Evolutionary conservation across 2,888 invertebrate genomes (phyloP).

Genomic region (Tetropium fuscum): DNA sequence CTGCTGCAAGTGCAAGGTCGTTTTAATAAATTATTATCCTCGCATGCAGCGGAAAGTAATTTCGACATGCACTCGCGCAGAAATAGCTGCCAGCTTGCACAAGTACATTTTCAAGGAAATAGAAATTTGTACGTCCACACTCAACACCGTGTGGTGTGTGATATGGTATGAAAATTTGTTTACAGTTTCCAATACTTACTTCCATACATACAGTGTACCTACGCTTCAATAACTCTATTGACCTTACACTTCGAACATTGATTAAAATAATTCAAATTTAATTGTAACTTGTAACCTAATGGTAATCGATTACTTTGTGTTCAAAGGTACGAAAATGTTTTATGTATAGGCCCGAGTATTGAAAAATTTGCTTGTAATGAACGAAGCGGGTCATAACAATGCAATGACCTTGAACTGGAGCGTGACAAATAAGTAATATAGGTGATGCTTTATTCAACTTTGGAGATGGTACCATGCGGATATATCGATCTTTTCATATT

Average conservation of each 20-base stretch:
- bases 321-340: neutral
- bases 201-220: neutral
- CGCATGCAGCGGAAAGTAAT: constrained; percentile 28
- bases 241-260: constrained; percentile 2
- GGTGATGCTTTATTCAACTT: neutral
- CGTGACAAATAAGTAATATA: neutral
- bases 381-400: no score
- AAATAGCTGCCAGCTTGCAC: neutral
- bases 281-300: neutral
- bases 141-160: no score
- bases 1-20: constrained; percentile 49
- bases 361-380: no score
- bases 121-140: no score
- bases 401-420: no score
- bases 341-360: neutral
- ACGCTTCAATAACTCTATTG: no score
- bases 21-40: constrained; percentile 9
- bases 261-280: constrained; percentile 5
- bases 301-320: neutral
- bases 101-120: no score
- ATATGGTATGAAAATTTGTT: neutral
- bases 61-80: constrained; percentile 24
- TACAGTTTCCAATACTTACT: neutral
- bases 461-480: no score
- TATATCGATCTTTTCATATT: no score